A percentile compares a stretch with the other conserved stretches of the same genome.
Conservation (phyloP, 2,113 vertebrate genomes). For the Tonatia bakeri region DNA sequence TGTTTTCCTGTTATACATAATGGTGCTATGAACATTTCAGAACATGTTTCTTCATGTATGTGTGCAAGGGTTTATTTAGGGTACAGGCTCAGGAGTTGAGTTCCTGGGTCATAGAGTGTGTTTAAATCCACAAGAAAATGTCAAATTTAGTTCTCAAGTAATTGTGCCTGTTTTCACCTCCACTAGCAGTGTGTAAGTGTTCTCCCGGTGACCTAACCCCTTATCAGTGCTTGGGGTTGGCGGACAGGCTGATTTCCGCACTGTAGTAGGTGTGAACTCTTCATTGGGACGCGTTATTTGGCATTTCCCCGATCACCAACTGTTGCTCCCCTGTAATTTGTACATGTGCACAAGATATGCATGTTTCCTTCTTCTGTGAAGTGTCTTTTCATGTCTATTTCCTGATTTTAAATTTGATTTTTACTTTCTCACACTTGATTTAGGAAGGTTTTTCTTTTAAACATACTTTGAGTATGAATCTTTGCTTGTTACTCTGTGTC, state of each 20-base stretch:
- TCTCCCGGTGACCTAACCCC: background rate
- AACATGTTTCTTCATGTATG: background rate
- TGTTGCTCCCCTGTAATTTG: background rate
- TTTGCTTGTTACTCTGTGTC: background rate
- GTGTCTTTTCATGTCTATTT: background rate
- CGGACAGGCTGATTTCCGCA: background rate
- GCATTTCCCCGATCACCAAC: background rate
- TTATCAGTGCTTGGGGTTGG: background rate
- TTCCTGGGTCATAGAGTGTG: background rate
- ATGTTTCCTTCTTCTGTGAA: background rate
- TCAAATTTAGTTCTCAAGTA: background rate
- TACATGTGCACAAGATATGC: background rate
- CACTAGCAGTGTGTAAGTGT: background rate
- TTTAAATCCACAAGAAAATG: background rate
- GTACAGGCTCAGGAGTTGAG: background rate
- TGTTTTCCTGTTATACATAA: background rate
- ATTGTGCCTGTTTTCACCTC: background rate
- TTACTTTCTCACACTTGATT: background rate
- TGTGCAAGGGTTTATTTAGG: background rate
- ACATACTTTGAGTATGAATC: background rate
- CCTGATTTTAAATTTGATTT: background rate
- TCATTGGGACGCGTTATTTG: background rate
- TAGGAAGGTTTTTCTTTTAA: background rate
- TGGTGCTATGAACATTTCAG: background rate
- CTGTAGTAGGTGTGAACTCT: no score